These are phyloP conservation scores for Chloroceryle amazona DNA, from an alignment of 2,797 vertebrate species.

Conservation along the genomic window DNA sequence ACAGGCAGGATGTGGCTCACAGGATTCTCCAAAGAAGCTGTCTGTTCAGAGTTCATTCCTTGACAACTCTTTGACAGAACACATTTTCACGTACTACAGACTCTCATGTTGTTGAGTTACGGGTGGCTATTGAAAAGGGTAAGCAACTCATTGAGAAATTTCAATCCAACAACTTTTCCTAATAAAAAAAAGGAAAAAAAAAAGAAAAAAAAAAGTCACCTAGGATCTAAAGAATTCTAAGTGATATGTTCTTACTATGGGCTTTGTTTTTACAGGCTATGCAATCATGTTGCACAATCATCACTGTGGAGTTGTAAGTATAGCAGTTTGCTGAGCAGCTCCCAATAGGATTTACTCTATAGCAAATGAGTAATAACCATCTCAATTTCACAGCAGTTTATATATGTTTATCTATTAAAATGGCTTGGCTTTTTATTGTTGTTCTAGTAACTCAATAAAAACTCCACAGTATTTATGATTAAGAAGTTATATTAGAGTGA, in stretches of 20 bases:
- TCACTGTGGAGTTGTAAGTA: background rate
- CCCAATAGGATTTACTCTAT: background rate
- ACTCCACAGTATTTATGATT: background rate
- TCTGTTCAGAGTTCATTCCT: background rate
- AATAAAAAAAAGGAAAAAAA: background rate
- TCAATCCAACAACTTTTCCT: background rate
- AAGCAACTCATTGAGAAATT: background rate
- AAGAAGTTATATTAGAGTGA: background rate
- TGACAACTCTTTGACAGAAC: background rate
- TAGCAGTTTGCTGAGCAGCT: background rate
- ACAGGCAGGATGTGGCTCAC: background rate
- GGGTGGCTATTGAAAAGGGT: background rate
- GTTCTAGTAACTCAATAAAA: background rate
- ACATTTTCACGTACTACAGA: rapidly evolving
- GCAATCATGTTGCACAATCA: background rate
- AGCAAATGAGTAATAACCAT: background rate
- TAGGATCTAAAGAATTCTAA: background rate
- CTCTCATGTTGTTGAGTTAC: background rate
- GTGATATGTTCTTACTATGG: background rate
- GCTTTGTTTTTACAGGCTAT: background rate
- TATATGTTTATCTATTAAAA: background rate
- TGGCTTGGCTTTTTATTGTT: background rate
- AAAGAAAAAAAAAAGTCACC: background rate
- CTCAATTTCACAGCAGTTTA: background rate
- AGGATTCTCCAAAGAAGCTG: background rate